Evolutionary conservation across 2,888 invertebrate species (phyloP), one percentile per base, ranked within the genome.

Genomic region (Torymus aiolomorphi): DNA sequence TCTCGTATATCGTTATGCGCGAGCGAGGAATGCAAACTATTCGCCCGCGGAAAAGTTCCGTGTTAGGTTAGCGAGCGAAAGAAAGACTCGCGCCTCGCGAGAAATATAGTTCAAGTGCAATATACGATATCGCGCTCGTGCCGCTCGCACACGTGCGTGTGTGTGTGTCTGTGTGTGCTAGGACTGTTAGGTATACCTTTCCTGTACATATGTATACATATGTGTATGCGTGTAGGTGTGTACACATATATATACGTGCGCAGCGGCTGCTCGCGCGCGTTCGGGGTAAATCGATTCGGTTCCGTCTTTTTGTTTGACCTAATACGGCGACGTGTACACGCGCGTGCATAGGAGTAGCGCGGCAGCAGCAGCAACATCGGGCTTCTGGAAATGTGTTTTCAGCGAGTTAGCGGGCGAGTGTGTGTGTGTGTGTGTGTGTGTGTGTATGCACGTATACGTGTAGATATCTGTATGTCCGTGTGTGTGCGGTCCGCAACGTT

Each of bases 281-380:
- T 31, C 31, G 31, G 31, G 31, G 14, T 56, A 74, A 57, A 74
- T 74, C 74, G 74, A 74, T 74, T 74, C 63, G 65, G 42, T 74
- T 66, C 74, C 54, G 57, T 62, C 66, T 66, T 72, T 52, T 74
- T 74, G 49, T 74, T 66, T 74, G 74, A 66, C 65, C 66, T 66
- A 66, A 66, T 74, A 65, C 54, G 62, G 0, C 11, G 52, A 31
- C 31, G 31, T 8, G 31, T 31, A 31, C 8, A 31, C 8, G 31
- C 31, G 8, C 8, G 8, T 31, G 8, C 8, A 31, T 31, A 31
- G 31, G 31, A 31, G 31, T 3, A 31, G 31, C 8, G 31, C 31
- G 8, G 31, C 31, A 31, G 31, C 31, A 31, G 24, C 20, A 16
- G 14, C 31, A 11, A 12, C 24, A 62, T 61, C 54, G 59, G 72